Conservation (phyloP, 2,797 vertebrate genomes). For the Molothrus ater region DNA sequence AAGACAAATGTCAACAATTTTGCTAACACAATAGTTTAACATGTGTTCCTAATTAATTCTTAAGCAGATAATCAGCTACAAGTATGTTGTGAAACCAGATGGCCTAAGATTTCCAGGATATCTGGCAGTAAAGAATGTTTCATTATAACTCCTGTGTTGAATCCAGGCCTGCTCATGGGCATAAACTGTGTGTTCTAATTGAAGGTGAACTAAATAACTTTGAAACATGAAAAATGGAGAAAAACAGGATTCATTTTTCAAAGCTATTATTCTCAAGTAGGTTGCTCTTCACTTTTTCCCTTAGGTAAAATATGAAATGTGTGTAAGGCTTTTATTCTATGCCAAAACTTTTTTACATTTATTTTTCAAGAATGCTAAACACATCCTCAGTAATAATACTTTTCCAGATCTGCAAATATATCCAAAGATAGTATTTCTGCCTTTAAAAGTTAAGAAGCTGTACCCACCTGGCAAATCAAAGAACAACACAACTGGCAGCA, state of each 20-base stretch:
- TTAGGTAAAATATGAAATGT: not conserved
- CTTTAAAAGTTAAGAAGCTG: not conserved
- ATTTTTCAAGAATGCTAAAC: not conserved
- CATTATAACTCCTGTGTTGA: conserved; percentile 18
- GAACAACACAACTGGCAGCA: not conserved
- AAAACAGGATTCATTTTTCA: not conserved
- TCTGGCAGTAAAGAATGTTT: not conserved
- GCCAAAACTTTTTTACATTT: not conserved
- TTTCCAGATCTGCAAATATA: not conserved
- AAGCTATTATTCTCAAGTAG: not conserved
- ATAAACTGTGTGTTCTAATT: not conserved
- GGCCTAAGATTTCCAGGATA: conserved; percentile 18
- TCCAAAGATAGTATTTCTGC: not conserved
- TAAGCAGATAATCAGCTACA: conserved; percentile 19
- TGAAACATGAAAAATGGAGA: not conserved
- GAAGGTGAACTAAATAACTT: conserved; percentile 14
- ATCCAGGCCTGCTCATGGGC: not conserved
- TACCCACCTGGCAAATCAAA: not conserved
- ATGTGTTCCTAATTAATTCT: conserved; percentile 41
- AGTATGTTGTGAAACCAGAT: conserved; percentile 21
- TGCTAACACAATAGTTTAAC: conserved; percentile 18
- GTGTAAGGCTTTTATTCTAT: not conserved
- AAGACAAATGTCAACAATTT: conserved; percentile 30
- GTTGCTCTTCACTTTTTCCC: not conserved
- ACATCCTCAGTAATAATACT: not conserved